Base-by-base conservation (phyloP, 1,140 invertebrate species). In the Papilio aristodemus region DNA sequence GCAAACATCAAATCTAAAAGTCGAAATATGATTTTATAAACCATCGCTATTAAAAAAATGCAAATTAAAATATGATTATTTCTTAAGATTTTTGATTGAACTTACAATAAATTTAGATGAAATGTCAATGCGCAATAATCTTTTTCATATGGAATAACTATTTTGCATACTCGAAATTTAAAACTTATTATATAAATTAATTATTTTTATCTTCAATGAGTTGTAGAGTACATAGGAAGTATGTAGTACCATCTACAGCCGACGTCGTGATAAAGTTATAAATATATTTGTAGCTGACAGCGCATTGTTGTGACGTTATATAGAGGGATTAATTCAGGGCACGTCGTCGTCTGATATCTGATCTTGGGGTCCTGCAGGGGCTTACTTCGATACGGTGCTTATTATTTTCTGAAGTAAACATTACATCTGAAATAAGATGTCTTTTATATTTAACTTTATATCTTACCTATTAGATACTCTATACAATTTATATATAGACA, bases 281-380 rank as follows among this genome's bases (percentile, higher is more conserved):
- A 71, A 43, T 68, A 70, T 72, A 17, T 72, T 67, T 70, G 46
- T 67, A 19, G 70, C 64, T 72, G 60, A 69, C 72, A 64, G 68
- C 57, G 75, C 73, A 83, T 86, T 84, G 78, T 84, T 77, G 77
- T 78, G 77, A 79, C 77, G 81, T 83, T 81, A 86, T 80, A 85
- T 78, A 72, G 79, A 78, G 81, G 81, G 81, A 89, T 87, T 89
- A 89, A 89, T 89, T 83, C 84, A 79, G 78, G 76, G 81, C 85
- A 87, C 87, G 87, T 89, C 78, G 78, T 32, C 70, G 71, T 58
- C 77, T 77, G 83, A 82, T 89, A 89, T 87, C 87, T 81, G 87
- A 87, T 89, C 85, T 79, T 72, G 77, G 82, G 78, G 78, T 77
- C 71, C 80, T 71, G 79, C 71, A 54, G 75, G 79, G 77, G 77